Conservation (phyloP, 2,888 invertebrate genomes). For the Scaptomyza tumidula region DNA sequence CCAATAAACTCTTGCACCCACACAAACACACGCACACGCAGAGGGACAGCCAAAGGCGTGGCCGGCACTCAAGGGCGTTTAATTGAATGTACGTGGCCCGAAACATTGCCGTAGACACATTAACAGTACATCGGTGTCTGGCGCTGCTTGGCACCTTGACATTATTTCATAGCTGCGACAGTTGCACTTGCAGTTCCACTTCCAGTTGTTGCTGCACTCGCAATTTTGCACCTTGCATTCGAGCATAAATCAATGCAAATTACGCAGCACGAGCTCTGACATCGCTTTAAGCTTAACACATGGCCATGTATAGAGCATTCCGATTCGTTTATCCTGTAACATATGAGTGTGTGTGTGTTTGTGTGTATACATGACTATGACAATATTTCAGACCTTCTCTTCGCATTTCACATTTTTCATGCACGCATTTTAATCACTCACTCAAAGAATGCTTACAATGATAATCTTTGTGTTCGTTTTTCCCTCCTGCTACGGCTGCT, state of each 20-base stretch:
- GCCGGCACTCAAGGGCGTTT: conserved; percentile 76
- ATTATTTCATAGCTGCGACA: conserved; percentile 54
- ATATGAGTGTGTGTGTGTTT: not conserved
- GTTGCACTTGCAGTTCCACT: conserved; percentile 10
- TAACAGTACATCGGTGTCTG: conserved; percentile 65
- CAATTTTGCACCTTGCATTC: conserved; percentile 35
- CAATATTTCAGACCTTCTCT: conserved; percentile 42
- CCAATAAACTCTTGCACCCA: conserved; percentile 66
- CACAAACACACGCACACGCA: conserved; percentile 9
- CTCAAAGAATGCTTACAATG: conserved; percentile 77
- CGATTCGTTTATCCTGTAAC: not conserved
- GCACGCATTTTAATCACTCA: conserved; percentile 74
- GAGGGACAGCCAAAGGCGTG: conserved; percentile 40
- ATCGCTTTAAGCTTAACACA: conserved; percentile 71
- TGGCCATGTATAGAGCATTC: conserved; percentile 3
- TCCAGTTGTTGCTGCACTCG: conserved; percentile 18
- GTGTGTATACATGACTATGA: conserved; percentile 25
- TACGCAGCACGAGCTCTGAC: conserved; percentile 63
- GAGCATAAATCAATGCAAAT: conserved; percentile 75
- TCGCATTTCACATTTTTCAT: conserved; percentile 50
- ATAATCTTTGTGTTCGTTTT: conserved; percentile 67
- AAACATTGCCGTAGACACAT: conserved; percentile 71
- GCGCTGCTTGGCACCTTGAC: conserved; percentile 67
- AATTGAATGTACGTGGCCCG: conserved; percentile 77
- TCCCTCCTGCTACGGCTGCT: conserved; percentile 17